Evolutionary conservation across 2,888 invertebrate species (phyloP).

Genomic region (Cyclophora albipunctata): DNA sequence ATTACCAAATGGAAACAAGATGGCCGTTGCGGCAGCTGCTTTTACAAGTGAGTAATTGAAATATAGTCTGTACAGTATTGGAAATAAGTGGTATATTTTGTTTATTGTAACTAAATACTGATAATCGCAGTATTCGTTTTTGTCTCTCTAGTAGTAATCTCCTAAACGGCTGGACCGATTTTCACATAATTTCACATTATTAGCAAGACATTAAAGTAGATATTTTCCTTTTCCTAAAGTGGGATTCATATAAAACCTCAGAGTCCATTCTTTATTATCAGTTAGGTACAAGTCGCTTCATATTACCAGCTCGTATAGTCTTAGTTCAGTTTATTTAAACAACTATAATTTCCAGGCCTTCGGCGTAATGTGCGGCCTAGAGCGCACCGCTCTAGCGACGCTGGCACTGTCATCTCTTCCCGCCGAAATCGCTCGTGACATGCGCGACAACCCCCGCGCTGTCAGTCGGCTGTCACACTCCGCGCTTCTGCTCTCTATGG

Average conservation of each 20-base stretch:
- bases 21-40: conserved; percentile 89
- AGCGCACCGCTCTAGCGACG: conserved; percentile 86
- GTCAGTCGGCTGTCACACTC: conserved; percentile 88
- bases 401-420: conserved; percentile 92
- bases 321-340: not conserved
- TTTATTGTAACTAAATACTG: no score
- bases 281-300: not conserved
- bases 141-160: no score
- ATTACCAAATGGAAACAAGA: conserved; percentile 96
- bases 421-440: conserved; percentile 90
- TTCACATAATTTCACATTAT: no score
- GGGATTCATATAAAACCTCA: no score
- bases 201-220: no score
- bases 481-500: conserved; percentile 88
- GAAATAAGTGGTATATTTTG: no score
- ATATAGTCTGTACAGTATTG: no score
- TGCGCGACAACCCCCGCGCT: conserved; percentile 86
- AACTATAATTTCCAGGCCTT: conserved; percentile 78
- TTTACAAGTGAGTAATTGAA: conserved; percentile 59
- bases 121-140: no score
- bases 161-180: no score
- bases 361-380: conserved; percentile 90
- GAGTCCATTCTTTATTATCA: no score
- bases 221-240: no score
- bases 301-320: not conserved